A percentile compares a stretch with the other conserved stretches of the same genome.
These are phyloP conservation scores for Cephus runcator DNA, from an alignment of 2,888 invertebrate species.

Conservation along the genomic window DNA sequence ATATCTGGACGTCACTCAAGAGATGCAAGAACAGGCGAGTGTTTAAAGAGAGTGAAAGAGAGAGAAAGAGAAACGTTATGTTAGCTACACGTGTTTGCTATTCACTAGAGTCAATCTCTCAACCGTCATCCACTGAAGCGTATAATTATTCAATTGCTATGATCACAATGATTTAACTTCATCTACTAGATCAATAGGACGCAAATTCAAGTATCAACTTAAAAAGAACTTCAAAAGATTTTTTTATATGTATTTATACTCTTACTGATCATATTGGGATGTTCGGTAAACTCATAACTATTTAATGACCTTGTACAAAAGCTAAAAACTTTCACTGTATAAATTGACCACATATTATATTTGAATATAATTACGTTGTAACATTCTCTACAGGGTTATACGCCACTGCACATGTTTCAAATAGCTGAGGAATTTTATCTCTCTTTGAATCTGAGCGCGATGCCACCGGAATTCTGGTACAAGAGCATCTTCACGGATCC, in stretches of 20 bases:
- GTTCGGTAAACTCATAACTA: neutral
- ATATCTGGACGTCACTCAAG: slow-evolving; percentile 84
- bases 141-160: neutral
- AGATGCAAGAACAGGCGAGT: slow-evolving; percentile 80
- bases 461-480: slow-evolving; percentile 90
- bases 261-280: neutral
- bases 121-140: neutral
- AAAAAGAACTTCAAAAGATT: neutral
- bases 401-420: slow-evolving; percentile 84
- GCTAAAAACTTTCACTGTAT: neutral
- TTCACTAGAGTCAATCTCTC: neutral
- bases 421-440: slow-evolving; percentile 92
- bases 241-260: neutral
- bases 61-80: neutral
- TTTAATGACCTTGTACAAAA: neutral
- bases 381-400: slow-evolving; percentile 75
- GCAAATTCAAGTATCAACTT: neutral
- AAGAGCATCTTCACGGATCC: slow-evolving; percentile 87
- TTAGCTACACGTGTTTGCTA: neutral
- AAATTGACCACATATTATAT: neutral
- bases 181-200: neutral
- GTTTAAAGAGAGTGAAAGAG: neutral
- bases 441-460: slow-evolving; percentile 86
- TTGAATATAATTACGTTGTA: neutral
- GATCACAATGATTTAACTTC: neutral